phyloP scores from a whole-genome alignment of 1,140 invertebrate genomes.

The Globodera ellingtonae region DNA sequence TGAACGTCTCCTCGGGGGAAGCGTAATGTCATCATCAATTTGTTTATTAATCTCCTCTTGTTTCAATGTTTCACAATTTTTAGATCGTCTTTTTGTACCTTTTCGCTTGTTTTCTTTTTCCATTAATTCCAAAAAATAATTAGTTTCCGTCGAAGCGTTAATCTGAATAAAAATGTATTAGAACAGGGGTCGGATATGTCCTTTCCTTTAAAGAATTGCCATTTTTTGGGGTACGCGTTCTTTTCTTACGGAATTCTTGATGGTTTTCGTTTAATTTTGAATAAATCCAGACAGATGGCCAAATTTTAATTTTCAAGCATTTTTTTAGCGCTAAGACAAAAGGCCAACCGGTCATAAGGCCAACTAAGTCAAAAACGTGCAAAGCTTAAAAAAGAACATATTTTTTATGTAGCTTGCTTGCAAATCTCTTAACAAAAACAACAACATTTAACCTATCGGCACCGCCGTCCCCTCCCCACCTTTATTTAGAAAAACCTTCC shows the following conservation, averaged over 20 bases:
- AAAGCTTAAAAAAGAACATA: background rate
- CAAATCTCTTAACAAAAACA: too few relatives aligned
- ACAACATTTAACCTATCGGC: too few relatives aligned
- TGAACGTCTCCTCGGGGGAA: constrained; percentile 4
- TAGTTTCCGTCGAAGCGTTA: background rate
- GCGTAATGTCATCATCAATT: background rate
- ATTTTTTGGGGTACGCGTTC: too few relatives aligned
- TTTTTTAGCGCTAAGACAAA: too few relatives aligned
- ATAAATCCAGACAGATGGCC: background rate
- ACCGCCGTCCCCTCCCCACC: too few relatives aligned
- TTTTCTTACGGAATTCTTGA: background rate
- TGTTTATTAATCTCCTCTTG: background rate
- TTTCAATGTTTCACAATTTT: background rate
- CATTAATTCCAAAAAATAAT: background rate
- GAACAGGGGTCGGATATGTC: background rate
- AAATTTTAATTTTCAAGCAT: too few relatives aligned
- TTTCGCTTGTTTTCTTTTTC: background rate
- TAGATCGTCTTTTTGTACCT: constrained; percentile 8
- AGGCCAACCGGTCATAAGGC: too few relatives aligned
- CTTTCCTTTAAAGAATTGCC: too few relatives aligned
- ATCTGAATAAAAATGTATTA: background rate
- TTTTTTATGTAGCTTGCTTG: too few relatives aligned
- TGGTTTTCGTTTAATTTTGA: background rate
- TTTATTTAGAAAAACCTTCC: too few relatives aligned
- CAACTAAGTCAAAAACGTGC: background rate